phyloP scores from a whole-genome alignment of 2,888 invertebrate species.

The Agrochola macilenta region DNA sequence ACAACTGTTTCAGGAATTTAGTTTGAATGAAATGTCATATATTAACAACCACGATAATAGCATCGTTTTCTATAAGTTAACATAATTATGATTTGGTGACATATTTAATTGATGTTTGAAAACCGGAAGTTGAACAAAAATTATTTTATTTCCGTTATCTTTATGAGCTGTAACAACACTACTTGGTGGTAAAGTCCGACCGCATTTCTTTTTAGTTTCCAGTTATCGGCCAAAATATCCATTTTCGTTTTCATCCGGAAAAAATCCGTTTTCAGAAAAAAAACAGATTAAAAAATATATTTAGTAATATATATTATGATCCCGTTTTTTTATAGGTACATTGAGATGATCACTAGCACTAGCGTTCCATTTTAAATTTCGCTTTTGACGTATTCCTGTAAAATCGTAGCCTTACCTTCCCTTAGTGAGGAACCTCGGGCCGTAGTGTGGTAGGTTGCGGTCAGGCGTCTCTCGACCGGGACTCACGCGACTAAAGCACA shows the following conservation, averaged over 20 bases:
- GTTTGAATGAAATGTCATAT: too few species aligned
- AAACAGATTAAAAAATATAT: too few species aligned
- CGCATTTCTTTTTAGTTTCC: neutral
- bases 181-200: neutral
- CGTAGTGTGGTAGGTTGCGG: constrained; percentile 96
- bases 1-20: neutral
- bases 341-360: neutral
- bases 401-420: constrained; percentile 92
- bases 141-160: neutral
- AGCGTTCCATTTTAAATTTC: neutral
- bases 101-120: neutral
- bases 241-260: too few species aligned
- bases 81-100: neutral
- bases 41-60: neutral
- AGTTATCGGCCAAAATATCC: too few species aligned
- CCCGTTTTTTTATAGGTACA: neutral
- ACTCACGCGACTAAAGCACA: constrained; percentile 95
- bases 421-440: constrained; percentile 96
- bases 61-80: neutral
- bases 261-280: too few species aligned
- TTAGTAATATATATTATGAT: too few species aligned
- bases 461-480: constrained; percentile 96
- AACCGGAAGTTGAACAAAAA: neutral
- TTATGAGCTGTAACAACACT: neutral
- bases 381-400: constrained; percentile 23